A percentile compares a stretch with the other conserved stretches of the same genome.
These are phyloP conservation scores for Anguilla japonica DNA, from an alignment of 2,113 vertebrate species.

Conservation along the genomic window DNA sequence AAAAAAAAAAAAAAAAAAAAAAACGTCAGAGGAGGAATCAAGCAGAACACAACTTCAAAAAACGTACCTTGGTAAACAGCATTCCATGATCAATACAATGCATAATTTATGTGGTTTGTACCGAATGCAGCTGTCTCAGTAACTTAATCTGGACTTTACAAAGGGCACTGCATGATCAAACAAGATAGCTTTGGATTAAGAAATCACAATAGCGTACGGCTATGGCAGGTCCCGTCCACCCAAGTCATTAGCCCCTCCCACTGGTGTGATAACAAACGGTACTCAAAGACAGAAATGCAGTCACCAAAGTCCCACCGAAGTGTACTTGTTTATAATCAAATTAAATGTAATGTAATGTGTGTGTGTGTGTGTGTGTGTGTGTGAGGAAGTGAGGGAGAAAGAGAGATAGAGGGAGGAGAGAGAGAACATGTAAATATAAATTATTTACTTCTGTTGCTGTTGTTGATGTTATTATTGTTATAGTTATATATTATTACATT, in stretches of 20 bases:
- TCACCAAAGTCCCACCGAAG: background rate
- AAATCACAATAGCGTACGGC: background rate
- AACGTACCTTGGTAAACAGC: background rate
- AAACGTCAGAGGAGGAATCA: background rate
- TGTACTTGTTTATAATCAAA: background rate
- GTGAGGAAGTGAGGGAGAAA: background rate
- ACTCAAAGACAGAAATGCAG: background rate
- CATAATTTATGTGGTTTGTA: conserved; percentile 4
- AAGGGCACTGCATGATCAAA: conserved; percentile 21
- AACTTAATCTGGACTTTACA: conserved; percentile 26
- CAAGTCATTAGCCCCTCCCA: background rate
- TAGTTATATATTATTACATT: too few relatives aligned
- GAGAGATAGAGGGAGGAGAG: background rate
- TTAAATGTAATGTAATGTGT: background rate
- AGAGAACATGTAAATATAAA: background rate
- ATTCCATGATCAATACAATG: conserved; percentile 24
- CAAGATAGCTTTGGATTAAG: conserved; percentile 3
- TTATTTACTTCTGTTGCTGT: too few relatives aligned
- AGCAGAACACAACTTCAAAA: background rate
- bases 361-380: background rate
- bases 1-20: too few relatives aligned
- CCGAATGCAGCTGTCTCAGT: background rate
- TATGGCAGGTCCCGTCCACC: too few relatives aligned
- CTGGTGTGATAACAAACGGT: background rate
- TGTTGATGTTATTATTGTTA: too few relatives aligned